These are phyloP conservation scores for Cremastobaeus sp. DNA, from an alignment of 2,888 invertebrate genomes.

Conservation along the genomic window DNA sequence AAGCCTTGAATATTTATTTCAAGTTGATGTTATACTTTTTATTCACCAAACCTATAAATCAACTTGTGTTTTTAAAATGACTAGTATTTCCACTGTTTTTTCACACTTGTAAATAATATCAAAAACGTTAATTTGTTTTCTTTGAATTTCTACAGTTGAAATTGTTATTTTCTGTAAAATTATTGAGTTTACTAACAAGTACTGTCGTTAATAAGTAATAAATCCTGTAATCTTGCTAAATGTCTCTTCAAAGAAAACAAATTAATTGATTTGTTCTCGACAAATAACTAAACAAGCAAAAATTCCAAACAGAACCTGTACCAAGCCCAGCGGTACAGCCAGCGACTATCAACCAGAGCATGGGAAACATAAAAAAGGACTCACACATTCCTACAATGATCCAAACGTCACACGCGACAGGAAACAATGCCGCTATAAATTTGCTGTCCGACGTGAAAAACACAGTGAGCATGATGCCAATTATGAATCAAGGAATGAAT, in stretches of 20 bases:
- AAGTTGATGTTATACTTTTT: too few species aligned
- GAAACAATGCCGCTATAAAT: slow-evolving; percentile 70
- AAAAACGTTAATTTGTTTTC: too few species aligned
- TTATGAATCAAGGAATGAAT: slow-evolving; percentile 71
- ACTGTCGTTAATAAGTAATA: too few species aligned
- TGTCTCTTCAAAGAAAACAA: neutral
- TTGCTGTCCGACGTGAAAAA: slow-evolving; percentile 72
- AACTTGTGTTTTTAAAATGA: too few species aligned
- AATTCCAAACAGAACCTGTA: slow-evolving; percentile 24
- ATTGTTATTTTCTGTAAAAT: too few species aligned
- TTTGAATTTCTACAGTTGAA: too few species aligned
- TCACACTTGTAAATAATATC: too few species aligned
- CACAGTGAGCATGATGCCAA: slow-evolving; percentile 71
- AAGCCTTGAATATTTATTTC: too few species aligned
- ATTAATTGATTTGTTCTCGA: neutral
- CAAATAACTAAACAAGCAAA: neutral
- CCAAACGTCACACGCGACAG: slow-evolving; percentile 65
- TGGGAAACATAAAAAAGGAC: slow-evolving; percentile 67
- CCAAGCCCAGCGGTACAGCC: slow-evolving; percentile 66
- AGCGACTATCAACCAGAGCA: slow-evolving; percentile 70
- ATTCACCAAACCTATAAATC: too few species aligned
- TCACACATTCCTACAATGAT: slow-evolving; percentile 67
- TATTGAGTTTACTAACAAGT: too few species aligned
- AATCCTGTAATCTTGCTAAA: too few species aligned
- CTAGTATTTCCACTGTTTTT: too few species aligned